Conservation (phyloP, 2,888 invertebrate species). For the Tryphoninae sp. region DNA sequence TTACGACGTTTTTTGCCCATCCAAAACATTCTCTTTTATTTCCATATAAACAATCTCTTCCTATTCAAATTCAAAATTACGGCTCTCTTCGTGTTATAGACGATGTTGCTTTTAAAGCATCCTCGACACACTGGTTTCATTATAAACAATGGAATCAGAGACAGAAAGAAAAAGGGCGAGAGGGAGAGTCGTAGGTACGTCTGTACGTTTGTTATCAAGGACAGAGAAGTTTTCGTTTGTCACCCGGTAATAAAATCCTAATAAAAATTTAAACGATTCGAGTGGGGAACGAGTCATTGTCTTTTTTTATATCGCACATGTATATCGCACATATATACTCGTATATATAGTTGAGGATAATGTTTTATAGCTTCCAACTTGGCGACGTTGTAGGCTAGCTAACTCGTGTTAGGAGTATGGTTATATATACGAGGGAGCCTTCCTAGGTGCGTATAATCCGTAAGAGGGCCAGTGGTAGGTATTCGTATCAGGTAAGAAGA, state of each 20-base stretch:
- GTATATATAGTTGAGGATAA: slow-evolving; percentile 15
- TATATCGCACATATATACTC: background rate
- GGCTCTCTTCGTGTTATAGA: background rate
- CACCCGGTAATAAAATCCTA: slow-evolving; percentile 62
- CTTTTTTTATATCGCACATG: background rate
- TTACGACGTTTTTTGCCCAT: background rate
- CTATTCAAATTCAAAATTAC: slow-evolving; percentile 9
- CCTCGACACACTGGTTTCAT: slow-evolving; percentile 5
- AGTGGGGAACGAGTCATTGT: slow-evolving; percentile 47
- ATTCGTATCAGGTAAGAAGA: slow-evolving; percentile 60
- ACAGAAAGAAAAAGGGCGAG: background rate
- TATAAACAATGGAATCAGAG: slow-evolving; percentile 11
- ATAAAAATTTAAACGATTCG: slow-evolving; percentile 58
- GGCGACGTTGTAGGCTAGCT: slow-evolving; percentile 28
- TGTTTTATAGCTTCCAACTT: slow-evolving; percentile 34
- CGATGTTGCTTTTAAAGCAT: slow-evolving; percentile 4
- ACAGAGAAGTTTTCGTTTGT: slow-evolving; percentile 21
- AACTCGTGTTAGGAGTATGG: slow-evolving; percentile 23
- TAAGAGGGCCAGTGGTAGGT: slow-evolving; percentile 55
- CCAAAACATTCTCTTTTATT: slow-evolving; percentile 17
- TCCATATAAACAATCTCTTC: slow-evolving; percentile 15
- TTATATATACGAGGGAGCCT: slow-evolving; percentile 41
- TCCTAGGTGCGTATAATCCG: slow-evolving; percentile 51
- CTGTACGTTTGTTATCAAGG: background rate
- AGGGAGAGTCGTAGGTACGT: background rate